phyloP scores from a whole-genome alignment of 2,888 invertebrate genomes.

The Acanthacorydalis orientalis region DNA sequence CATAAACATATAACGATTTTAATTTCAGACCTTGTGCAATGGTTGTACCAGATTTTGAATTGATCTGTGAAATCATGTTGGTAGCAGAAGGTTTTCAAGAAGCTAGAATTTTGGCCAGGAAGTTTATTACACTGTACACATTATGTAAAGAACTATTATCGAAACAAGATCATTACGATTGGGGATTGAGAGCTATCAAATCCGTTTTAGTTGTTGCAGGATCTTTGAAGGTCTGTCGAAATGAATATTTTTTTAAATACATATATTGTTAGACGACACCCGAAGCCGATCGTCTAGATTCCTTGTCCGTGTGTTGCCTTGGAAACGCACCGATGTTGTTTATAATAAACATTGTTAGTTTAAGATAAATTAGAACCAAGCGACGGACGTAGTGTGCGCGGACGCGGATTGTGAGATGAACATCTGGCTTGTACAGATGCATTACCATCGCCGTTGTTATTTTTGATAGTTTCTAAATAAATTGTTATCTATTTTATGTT shows the following conservation, averaged over 20 bases:
- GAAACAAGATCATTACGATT: slow-evolving; percentile 95
- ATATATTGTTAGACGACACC: too few relatives aligned
- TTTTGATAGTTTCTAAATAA: too few relatives aligned
- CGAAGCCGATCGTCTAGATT: too few relatives aligned
- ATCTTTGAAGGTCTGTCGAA: slow-evolving; percentile 86
- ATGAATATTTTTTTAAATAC: too few relatives aligned
- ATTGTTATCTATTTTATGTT: too few relatives aligned
- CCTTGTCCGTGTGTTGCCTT: too few relatives aligned
- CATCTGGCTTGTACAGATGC: not conserved
- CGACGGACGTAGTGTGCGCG: too few relatives aligned
- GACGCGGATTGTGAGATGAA: too few relatives aligned
- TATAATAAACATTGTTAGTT: too few relatives aligned
- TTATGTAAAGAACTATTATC: slow-evolving; percentile 86
- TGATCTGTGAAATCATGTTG: slow-evolving; percentile 96
- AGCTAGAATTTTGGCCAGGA: slow-evolving; percentile 78
- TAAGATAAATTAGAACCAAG: too few relatives aligned
- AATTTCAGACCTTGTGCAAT: slow-evolving; percentile 85
- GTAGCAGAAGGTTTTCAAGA: slow-evolving; percentile 96
- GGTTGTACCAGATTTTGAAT: slow-evolving; percentile 94
- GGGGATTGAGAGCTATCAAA: slow-evolving; percentile 92
- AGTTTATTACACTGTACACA: slow-evolving; percentile 90
- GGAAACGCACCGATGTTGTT: too few relatives aligned
- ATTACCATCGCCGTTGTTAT: too few relatives aligned
- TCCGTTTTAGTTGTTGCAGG: slow-evolving; percentile 93
- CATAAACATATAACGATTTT: not conserved